These are phyloP conservation scores for Rhombomys opimus DNA, from an alignment of 2,113 vertebrate genomes.

Conservation along the genomic window DNA sequence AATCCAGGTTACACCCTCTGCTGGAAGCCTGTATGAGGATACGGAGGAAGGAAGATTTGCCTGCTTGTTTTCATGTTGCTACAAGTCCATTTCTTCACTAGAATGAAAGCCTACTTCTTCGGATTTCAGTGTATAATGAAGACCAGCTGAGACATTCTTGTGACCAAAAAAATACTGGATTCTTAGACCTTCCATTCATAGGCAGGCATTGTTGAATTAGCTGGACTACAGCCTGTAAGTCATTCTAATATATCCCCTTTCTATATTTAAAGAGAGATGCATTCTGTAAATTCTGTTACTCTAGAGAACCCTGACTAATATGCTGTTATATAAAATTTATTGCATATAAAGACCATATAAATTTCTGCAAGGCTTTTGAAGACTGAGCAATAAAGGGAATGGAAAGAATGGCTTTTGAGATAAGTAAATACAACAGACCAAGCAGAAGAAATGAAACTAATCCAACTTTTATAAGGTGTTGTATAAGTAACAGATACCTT, in stretches of 20 bases:
- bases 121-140: background rate
- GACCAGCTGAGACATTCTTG: background rate
- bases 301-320: background rate
- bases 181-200: background rate
- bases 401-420: background rate
- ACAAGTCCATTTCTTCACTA: background rate
- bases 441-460: background rate
- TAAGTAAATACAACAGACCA: background rate
- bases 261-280: background rate
- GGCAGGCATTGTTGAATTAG: background rate
- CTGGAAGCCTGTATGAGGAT: background rate
- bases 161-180: background rate
- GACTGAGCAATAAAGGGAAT: background rate
- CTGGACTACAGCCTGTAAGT: background rate
- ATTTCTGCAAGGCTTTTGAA: conserved; percentile 6
- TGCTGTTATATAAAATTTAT: background rate
- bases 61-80: background rate
- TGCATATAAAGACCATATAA: background rate
- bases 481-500: background rate
- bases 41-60: background rate
- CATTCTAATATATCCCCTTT: background rate
- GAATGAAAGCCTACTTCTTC: background rate
- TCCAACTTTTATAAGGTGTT: background rate
- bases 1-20: background rate
- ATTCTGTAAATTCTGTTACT: background rate